Conservation (phyloP, 2,888 invertebrate genomes). For the Salticus scenicus region DNA sequence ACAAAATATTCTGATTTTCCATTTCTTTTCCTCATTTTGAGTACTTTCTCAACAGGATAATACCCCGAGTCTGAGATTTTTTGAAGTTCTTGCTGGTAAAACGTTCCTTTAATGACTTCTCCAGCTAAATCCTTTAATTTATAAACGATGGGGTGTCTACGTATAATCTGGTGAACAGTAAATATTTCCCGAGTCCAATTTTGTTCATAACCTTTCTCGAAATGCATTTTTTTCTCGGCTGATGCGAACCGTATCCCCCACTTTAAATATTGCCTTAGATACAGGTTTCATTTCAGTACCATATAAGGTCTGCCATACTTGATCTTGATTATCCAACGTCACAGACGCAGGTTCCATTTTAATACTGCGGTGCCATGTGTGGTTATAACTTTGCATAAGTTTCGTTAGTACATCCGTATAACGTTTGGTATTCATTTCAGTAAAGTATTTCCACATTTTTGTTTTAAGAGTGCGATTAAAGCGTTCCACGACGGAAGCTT, state of each 20-base stretch:
- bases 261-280: conserved; percentile 1
- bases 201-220: conserved; percentile 65
- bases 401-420: conserved; percentile 38
- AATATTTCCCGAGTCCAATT: conserved; percentile 50
- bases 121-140: conserved; percentile 27
- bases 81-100: conserved; percentile 45
- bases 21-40: conserved; percentile 23
- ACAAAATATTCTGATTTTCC: conserved; percentile 36
- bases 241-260: conserved; percentile 58
- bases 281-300: neutral
- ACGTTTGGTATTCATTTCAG: conserved; percentile 21
- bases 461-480: conserved; percentile 74
- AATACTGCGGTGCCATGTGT: conserved; percentile 42
- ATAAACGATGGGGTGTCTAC: neutral
- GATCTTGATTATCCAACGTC: conserved; percentile 17
- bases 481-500: conserved; percentile 74
- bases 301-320: conserved; percentile 28
- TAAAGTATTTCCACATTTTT: conserved; percentile 54
- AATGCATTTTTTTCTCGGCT: conserved; percentile 24
- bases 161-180: conserved; percentile 25
- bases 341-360: conserved; percentile 23
- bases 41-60: conserved; percentile 42
- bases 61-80: conserved; percentile 23
- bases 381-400: conserved; percentile 51
- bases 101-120: conserved; percentile 31